Evolutionary conservation across 2,113 vertebrate species (phyloP), one percentile per base, ranked within the genome.

Genomic region (Myiozetetes cayanensis): DNA sequence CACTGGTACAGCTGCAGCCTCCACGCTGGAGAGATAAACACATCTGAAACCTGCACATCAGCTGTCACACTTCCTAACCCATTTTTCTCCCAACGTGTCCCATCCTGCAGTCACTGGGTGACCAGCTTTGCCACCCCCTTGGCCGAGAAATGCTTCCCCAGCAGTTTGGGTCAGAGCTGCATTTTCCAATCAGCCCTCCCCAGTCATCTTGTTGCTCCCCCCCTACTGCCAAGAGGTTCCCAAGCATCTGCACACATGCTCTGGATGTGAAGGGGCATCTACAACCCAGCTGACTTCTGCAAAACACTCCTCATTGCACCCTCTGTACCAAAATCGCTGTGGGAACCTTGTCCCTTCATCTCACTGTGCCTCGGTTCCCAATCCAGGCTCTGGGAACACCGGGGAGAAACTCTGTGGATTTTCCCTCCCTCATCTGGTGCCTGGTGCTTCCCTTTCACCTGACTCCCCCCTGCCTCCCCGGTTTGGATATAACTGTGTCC

Each of bases 281-380:
- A 50, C 44, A 77, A n/a, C 31, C 49, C 28, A 19, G 4, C 2
- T 6, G 35, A 46, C 31, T 37, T 25, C 58, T 43, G 28, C 52
- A 86, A 63, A 33, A 33, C 8, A 1, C 35, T 65, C 43, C 39
- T 89, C 3, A 0, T 43, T 67, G n/a, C 12, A 53, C 22, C 22
- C 28, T 28, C 5, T 3, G n/a, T 22, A 35, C 30, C 4, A 11
- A 72, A 81, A 78, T 66, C 35, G 52, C 0, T 0, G 3, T 17
- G 43, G 53, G 24, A 95, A 71, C 70, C 39, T 53, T 13, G 18
- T n/a, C 17, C 5, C 22, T 75, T 81, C 15, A 35, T 67, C 55
- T 15, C 33, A 14, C 61, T 0, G 1, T 5, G 4, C 50, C 72
- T 83, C 67, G 11, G 24, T 41, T 80, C 13, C 46, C 71, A 22